Base-by-base conservation (phyloP, 1,140 invertebrate genomes). In the Helicoverpa armigera region DNA sequence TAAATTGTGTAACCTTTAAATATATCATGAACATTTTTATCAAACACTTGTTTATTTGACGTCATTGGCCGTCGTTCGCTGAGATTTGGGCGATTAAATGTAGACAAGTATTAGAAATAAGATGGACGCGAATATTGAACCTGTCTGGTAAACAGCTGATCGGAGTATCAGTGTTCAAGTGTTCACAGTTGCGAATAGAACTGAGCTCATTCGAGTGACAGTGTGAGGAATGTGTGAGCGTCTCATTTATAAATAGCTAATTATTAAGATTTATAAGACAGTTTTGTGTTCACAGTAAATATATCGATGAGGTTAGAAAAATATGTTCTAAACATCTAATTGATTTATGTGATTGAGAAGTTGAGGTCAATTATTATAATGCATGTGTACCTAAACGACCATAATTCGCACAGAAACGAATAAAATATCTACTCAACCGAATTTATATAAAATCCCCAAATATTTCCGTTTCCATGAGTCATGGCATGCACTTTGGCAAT, bases 401-500 rank as follows among this genome's bases (percentile, higher is more conserved):
- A 23, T 23, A 23, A 23, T 23, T 23, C 23, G 23, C 23, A 23
- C 9, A 31, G 2, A 63, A 58, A 5, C 10, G 18, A 56, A 58
- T 14, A 58, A 58, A 63, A 12, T 31, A 48, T 16, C 61, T 43
- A 48, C 12, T 10, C 7, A 43, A 65, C 11, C 11, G 0, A 18
- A 4, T 10, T 3, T 60, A 43, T 65, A 29, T 43, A n/a, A n/a
- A n/a, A 43, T 43, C 61, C 35, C 0, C 13, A 12, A 70, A 70
- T 53, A 43, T 70, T 70, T 53, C 16, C 18, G 18, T n/a, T 18
- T 67, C 10, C 35, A 7, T 53, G 67, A 70, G 11, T 70, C 67
- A 65, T 65, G 5, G 61, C 31, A 35, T 65, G 51, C 53, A 77
- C 48, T 76, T 77, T 77, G 75, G 75, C 75, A 77, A 54, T 54